A percentile compares a stretch with the other conserved stretches of the same genome.
phyloP scores from a whole-genome alignment of 2,888 invertebrate genomes.

The Zhengitettix transpicula region DNA sequence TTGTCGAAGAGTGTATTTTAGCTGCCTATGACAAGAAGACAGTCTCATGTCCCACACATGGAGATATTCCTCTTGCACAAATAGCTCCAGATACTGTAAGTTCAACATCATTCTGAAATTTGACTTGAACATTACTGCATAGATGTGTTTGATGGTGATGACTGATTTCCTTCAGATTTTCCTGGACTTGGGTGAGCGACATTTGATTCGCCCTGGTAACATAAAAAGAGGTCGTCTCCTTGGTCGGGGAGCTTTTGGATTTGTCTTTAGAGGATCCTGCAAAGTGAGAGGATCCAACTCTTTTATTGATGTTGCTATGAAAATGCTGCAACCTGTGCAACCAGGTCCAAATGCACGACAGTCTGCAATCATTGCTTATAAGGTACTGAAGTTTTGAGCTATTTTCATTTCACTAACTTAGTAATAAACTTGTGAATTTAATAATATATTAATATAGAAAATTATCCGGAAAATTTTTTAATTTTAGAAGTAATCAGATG shows the following conservation, averaged over 20 bases:
- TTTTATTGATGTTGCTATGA: slow-evolving; percentile 69
- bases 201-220: slow-evolving; percentile 66
- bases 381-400: slow-evolving; percentile 19
- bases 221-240: slow-evolving; percentile 59
- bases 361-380: slow-evolving; percentile 43
- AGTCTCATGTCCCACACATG: slow-evolving; percentile 67
- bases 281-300: slow-evolving; percentile 35
- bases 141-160: neutral
- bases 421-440: neutral
- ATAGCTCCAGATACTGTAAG: slow-evolving; percentile 86
- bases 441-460: neutral
- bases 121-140: neutral
- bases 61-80: slow-evolving; percentile 51
- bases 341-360: slow-evolving; percentile 55
- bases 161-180: slow-evolving; percentile 40
- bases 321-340: slow-evolving; percentile 88
- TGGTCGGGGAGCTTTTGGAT: slow-evolving; percentile 96
- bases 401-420: neutral
- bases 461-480: too few relatives aligned
- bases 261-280: slow-evolving; percentile 65
- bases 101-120: slow-evolving; percentile 6
- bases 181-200: slow-evolving; percentile 67
- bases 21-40: slow-evolving; percentile 58
- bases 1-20: slow-evolving; percentile 91
- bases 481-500: too few relatives aligned